Evolutionary conservation across 2,888 invertebrate species (phyloP).

Genomic region (Alsophila aescularia): DNA sequence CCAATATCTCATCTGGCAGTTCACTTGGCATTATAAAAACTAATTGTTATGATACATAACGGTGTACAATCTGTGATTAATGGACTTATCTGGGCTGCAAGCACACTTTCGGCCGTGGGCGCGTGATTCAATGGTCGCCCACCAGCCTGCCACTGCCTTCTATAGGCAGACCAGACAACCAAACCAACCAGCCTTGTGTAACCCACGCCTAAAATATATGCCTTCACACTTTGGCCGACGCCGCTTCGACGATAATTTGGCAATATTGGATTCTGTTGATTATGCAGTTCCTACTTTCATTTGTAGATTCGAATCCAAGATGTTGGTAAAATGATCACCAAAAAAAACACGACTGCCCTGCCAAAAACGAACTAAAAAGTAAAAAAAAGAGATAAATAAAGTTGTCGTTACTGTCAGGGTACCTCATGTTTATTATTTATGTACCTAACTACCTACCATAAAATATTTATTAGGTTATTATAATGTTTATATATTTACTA

Average conservation of each 20-base stretch:
- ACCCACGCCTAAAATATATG: conserved; percentile 57
- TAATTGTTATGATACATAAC: conserved; percentile 37
- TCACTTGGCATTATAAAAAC: conserved; percentile 22
- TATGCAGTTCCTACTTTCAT: conserved; percentile 14
- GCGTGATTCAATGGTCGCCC: conserved; percentile 66
- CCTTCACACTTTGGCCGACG: conserved; percentile 43
- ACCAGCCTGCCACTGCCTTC: conserved; percentile 59
- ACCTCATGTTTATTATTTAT: too few species aligned
- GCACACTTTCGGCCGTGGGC: conserved; percentile 65
- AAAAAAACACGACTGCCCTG: too few species aligned
- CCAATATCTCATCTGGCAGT: conserved; percentile 4
- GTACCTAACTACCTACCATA: too few species aligned
- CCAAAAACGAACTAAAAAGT: too few species aligned
- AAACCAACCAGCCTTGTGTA: conserved; percentile 51
- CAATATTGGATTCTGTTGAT: conserved; percentile 25
- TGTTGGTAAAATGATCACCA: too few species aligned
- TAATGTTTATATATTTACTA: too few species aligned
- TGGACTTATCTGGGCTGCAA: conserved; percentile 55
- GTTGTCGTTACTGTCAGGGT: too few species aligned
- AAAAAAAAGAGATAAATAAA: too few species aligned
- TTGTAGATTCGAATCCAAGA: too few species aligned
- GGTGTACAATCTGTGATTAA: conserved; percentile 44
- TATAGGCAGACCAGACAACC: conserved; percentile 59
- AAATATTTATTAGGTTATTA: too few species aligned
- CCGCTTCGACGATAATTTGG: conserved; percentile 47